phyloP scores from a whole-genome alignment of 2,797 vertebrate genomes.

The Morelia viridis region DNA sequence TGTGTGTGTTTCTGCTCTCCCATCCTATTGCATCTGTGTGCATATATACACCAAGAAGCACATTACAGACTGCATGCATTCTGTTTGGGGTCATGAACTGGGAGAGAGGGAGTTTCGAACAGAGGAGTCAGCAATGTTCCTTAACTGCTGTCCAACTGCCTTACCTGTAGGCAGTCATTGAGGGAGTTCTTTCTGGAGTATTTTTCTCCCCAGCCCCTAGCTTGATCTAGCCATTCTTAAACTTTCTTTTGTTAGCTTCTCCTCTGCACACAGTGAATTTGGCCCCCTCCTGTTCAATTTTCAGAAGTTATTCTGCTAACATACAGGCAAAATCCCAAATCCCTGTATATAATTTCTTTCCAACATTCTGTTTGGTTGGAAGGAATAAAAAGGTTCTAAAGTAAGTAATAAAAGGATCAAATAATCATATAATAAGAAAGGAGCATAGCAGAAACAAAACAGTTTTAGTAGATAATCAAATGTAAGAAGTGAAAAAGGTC shows the following conservation, averaged over 20 bases:
- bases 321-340: neutral
- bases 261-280: neutral
- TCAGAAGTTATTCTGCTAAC: neutral
- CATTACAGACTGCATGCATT: neutral
- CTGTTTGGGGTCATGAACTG: neutral
- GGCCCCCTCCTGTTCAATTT: neutral
- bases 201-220: neutral
- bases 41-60: neutral
- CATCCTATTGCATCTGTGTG: neutral
- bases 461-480: constrained; percentile 12
- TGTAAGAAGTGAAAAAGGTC: neutral
- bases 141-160: neutral
- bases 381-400: neutral
- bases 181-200: neutral
- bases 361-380: neutral
- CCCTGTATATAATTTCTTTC: neutral
- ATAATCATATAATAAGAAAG: neutral
- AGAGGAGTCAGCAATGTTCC: neutral
- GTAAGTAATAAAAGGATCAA: constrained; percentile 1
- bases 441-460: neutral
- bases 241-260: neutral
- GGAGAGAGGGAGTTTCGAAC: neutral
- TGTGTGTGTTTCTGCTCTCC: neutral
- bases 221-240: neutral
- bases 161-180: neutral